Evolutionary conservation across 2,113 vertebrate genomes (phyloP).

Genomic region (Australoheros scitulus): DNA sequence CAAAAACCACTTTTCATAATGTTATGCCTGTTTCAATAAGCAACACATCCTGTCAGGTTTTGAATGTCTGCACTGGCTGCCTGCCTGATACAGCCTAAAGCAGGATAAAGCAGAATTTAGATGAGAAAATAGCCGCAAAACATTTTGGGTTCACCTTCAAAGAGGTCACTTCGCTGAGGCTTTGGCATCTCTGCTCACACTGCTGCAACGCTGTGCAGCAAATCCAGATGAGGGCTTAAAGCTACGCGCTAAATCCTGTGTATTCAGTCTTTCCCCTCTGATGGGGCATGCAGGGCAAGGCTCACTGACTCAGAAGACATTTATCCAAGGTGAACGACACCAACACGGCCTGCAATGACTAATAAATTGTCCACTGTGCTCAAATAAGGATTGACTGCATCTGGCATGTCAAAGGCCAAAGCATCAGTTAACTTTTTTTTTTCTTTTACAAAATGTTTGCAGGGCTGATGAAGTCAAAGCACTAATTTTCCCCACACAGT

Average conservation of each 20-base stretch:
- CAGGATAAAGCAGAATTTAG: conserved; percentile 27
- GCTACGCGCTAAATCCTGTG: conserved; percentile 67
- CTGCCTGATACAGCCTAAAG: conserved; percentile 18
- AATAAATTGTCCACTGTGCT: conserved; percentile 22
- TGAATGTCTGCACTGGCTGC: not conserved
- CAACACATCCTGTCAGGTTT: not conserved
- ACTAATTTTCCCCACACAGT: conserved; percentile 5
- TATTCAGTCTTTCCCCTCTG: conserved; percentile 68
- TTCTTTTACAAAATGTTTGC: conserved; percentile 13
- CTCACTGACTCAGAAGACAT: conserved; percentile 55
- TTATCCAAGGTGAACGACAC: conserved; percentile 64
- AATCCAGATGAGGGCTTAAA: conserved; percentile 64
- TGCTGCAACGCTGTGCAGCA: conserved; percentile 53
- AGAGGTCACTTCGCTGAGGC: conserved; percentile 55
- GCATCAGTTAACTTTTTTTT: conserved; percentile 16
- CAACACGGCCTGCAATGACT: conserved; percentile 26
- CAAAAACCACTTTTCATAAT: not conserved
- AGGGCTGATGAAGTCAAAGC: conserved; percentile 22
- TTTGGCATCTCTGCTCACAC: conserved; percentile 43
- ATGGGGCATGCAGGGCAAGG: conserved; percentile 55
- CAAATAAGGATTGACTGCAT: conserved; percentile 34
- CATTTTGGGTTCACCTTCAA: conserved; percentile 63
- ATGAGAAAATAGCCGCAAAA: conserved; percentile 35
- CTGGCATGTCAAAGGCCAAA: conserved; percentile 43
- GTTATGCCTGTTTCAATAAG: not conserved